Evolutionary conservation across 2,797 vertebrate species (phyloP), one percentile per base, ranked within the genome.

Genomic region (Epinephelus malabaricus): DNA sequence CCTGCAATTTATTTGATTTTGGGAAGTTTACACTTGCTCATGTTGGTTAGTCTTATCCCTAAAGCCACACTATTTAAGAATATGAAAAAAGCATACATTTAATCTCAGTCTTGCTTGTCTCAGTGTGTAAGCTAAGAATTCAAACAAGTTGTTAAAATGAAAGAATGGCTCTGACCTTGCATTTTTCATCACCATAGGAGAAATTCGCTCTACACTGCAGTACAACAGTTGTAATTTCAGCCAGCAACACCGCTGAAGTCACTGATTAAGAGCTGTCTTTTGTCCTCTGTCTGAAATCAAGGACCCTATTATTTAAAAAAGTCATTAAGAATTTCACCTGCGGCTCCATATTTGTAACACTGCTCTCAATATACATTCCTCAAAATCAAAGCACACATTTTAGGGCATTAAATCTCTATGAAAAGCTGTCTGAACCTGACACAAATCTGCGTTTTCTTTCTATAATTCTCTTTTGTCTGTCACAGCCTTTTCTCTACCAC

Each of bases 381-480:
- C 17, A 3, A 2, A 30, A 23, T 18, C 6, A 8, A 45, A 47
- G 25, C 50, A 62, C 23, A 59, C 12, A 13, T 46, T 14, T 21
- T 23, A 60, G 0, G 6, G 2, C 47, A 60, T 45, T 23, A 34
- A 19, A 61, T 19, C 38, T 61, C 2, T 46, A 3, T 0, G 0
- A 1, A 59, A 15, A 7, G 10, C 43, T 45, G 47, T 60, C 54
- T 70, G 65, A 63, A 59, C 18, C 18, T 12, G 38, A 18, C 21
- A 30, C 49, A 55, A 14, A 45, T 71, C 19, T 69, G 25, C 34
- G 45, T 65, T 51, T 38, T 27, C 25, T 21, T 17, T 27, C 18
- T 30, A 19, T 46, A 50, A 60, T 58, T 69, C 23, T 5, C 25
- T 27, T 61, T 53, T 49, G 75, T 65, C 23, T 72, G n/a, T 62